A percentile compares a stretch with the other conserved stretches of the same genome.
Evolutionary conservation across 2,797 vertebrate species (phyloP).

Genomic region (Momotus momota): DNA sequence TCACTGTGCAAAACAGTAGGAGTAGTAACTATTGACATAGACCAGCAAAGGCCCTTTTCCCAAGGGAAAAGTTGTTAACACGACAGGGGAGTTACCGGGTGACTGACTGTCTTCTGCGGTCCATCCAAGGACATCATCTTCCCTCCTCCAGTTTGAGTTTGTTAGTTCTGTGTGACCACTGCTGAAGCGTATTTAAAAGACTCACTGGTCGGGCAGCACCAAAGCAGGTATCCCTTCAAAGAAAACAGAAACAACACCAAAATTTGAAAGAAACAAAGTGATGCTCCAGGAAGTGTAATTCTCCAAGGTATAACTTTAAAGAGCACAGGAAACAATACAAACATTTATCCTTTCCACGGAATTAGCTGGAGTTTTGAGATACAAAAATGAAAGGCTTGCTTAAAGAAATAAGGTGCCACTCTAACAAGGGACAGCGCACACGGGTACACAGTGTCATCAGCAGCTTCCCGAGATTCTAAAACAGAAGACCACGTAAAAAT

Average conservation of each 20-base stretch:
- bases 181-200: background rate
- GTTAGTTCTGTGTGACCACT: background rate
- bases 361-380: background rate
- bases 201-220: background rate
- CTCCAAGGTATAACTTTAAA: background rate
- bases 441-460: background rate
- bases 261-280: background rate
- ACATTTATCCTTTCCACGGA: background rate
- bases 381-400: background rate
- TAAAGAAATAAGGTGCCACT: background rate
- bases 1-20: background rate
- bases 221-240: background rate
- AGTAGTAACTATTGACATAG: background rate
- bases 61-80: background rate
- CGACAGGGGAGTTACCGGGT: constrained; percentile 71
- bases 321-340: background rate
- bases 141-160: constrained; percentile 28
- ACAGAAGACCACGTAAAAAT: background rate
- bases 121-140: constrained; percentile 71
- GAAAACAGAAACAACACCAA: background rate
- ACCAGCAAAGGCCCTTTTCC: background rate
- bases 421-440: background rate
- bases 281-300: background rate
- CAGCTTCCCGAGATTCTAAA: background rate
- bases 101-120: constrained; percentile 49